These are phyloP conservation scores for Steatornis caripensis DNA, from an alignment of 2,113 vertebrate genomes.

Conservation along the genomic window DNA sequence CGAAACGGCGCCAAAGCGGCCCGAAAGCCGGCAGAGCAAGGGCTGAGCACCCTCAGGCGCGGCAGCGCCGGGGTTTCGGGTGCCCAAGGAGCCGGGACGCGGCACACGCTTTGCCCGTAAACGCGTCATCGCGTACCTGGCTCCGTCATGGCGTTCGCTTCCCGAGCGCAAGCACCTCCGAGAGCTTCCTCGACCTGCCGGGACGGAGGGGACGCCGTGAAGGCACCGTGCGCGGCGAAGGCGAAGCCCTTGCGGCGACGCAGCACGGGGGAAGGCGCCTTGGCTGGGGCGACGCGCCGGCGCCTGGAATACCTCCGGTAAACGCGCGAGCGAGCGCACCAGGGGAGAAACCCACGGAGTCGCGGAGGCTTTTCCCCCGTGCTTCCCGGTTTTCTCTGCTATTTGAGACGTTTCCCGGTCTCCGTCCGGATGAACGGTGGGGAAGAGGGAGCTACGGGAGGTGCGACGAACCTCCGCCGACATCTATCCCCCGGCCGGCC, in stretches of 20 bases:
- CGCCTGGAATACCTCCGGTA: too few species aligned
- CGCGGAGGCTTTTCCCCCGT: too few species aligned
- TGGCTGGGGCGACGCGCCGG: neutral
- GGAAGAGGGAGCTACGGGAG: too few species aligned
- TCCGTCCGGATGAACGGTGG: neutral
- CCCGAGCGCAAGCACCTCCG: fast-evolving
- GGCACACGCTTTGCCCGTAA: fast-evolving
- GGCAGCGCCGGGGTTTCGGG: neutral
- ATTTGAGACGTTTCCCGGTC: neutral
- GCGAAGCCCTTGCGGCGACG: fast-evolving
- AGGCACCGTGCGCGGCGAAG: neutral
- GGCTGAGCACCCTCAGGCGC: too few species aligned
- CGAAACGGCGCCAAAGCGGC: too few species aligned
- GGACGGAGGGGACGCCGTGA: neutral
- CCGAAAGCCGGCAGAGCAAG: too few species aligned
- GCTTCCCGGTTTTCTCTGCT: neutral
- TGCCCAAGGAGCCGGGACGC: neutral
- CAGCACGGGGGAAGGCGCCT: fast-evolving
- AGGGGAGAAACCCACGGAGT: neutral
- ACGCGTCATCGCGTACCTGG: neutral
- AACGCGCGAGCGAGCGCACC: fast-evolving
- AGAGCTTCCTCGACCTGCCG: neutral
- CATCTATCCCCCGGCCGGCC: neutral
- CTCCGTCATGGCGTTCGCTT: neutral
- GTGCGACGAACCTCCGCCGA: neutral